Conservation (phyloP, 2,113 vertebrate genomes). For the Sinocyclocheilus anshuiensis region DNA sequence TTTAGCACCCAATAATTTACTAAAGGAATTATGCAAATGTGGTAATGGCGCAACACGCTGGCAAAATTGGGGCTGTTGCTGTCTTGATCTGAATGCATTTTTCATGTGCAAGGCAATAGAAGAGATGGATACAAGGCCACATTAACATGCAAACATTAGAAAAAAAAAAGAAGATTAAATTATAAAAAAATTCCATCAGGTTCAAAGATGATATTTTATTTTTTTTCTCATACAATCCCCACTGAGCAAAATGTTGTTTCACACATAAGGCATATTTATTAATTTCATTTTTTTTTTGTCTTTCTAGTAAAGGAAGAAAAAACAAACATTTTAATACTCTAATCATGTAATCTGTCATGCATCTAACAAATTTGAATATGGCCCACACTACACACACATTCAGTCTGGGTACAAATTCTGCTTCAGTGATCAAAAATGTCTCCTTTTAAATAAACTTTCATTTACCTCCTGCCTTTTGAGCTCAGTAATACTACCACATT, state of each 20-base stretch:
- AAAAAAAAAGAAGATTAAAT: neutral
- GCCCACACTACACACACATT: neutral
- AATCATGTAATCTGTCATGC: neutral
- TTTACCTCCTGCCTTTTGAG: neutral
- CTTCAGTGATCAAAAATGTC: neutral
- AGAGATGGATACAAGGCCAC: neutral
- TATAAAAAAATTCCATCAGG: neutral
- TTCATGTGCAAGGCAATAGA: neutral
- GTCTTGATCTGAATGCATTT: neutral
- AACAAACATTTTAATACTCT: no score
- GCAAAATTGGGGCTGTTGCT: neutral
- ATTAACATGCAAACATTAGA: neutral
- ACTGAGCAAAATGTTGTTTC: no score
- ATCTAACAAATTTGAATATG: neutral
- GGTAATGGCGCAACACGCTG: neutral
- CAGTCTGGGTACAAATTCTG: neutral
- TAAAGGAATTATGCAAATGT: slow-evolving; percentile 10
- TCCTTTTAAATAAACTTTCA: neutral
- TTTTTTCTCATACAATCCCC: no score
- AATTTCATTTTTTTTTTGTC: no score
- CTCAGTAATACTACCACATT: neutral
- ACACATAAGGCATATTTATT: no score
- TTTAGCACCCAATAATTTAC: neutral
- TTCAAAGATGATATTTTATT: no score
- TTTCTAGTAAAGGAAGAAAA: neutral